phyloP scores from a whole-genome alignment of 2,113 vertebrate species.

The Promerops cafer region DNA sequence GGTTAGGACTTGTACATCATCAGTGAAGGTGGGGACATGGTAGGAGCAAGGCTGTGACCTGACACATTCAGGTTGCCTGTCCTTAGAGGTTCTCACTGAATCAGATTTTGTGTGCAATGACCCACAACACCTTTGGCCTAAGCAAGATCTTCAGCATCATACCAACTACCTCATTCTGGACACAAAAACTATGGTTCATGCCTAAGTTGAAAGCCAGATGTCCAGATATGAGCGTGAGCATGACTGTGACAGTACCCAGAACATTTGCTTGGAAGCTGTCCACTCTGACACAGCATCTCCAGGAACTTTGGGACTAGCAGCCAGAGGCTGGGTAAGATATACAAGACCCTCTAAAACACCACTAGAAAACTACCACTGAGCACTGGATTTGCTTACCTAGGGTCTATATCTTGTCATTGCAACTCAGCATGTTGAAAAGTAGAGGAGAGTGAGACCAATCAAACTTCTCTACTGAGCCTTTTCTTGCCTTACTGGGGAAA shows the following conservation, averaged over 20 bases:
- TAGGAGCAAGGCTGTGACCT: neutral
- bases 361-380: neutral
- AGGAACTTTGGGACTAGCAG: neutral
- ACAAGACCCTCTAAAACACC: neutral
- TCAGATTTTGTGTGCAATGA: neutral
- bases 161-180: neutral
- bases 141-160: neutral
- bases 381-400: neutral
- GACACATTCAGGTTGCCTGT: neutral
- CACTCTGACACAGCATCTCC: neutral
- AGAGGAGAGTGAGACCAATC: neutral
- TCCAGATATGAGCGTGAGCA: neutral
- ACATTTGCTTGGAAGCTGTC: neutral
- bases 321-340: neutral
- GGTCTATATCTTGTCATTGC: neutral
- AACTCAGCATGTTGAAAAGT: neutral
- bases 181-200: neutral
- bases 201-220: neutral
- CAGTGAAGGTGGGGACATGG: neutral
- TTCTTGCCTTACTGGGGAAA: neutral
- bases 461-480: neutral
- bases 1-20: neutral
- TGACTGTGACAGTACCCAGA: neutral
- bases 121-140: neutral
- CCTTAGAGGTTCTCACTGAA: neutral